Evolutionary conservation across 2,797 vertebrate species (phyloP), one percentile per base, ranked within the genome.

Genomic region (Pipistrellus pipistrellus): DNA sequence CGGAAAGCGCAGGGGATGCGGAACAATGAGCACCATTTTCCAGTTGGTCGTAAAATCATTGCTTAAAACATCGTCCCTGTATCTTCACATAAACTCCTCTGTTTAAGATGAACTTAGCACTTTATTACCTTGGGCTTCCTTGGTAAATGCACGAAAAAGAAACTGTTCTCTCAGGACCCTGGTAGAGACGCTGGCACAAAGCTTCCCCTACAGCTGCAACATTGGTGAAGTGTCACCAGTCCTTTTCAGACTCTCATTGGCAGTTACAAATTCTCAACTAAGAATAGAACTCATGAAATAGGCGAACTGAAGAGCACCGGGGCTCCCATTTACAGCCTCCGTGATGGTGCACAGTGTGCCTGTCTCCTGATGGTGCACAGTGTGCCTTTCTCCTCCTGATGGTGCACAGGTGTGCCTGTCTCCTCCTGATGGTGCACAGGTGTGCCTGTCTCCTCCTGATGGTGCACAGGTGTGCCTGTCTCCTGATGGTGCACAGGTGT

Each of bases 331-430:
- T 11, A 3, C 23, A 8, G 0, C 13, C 51, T 23, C 0, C 11
- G 3, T 0, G 4, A 0, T 18, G 2, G 0, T 6, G 57, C 32
- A 18, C 20, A 62, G 9, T 11, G 6, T 1, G 3, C 23, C 81
- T 27, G 8, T 25, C 23, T 9, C 38, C 17, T n/a, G 59, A n/a
- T n/a, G 5, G 27, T 15, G 59, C 59, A 4, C 55, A 57, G 55
- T 25, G 55, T 57, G 55, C 55, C 53, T 23, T 53, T 55, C 8
- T 55, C 23, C n/a, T 35, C 35, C 35, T 62, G 23, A 12, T 30
- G 25, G 57, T 11, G 57, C 8, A 11, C 57, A 62, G 25, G 25
- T 13, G 57, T 62, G 57, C 57, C 25, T 55, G 53, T 21, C 20
- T 55, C 53, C 20, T 21, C 3, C 2, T 55, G 20, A 55, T 23